Base-by-base conservation (phyloP, 2,888 invertebrate genomes). In the Meganola albula region DNA sequence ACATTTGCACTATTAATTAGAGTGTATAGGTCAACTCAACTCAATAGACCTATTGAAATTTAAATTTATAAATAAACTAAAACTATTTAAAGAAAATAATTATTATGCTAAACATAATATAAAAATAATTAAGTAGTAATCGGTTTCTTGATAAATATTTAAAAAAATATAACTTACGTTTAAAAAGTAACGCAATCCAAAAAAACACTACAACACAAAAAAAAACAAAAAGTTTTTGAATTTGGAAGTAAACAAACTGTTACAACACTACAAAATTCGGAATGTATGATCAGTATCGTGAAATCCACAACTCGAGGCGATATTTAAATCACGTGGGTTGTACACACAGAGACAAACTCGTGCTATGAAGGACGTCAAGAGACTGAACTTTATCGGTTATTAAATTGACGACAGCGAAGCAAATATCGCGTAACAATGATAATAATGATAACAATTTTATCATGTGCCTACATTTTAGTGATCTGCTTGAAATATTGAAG, bases 171-270 rank as follows among this genome's bases (percentile, higher is more conserved):
- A n/a, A n/a, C n/a, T n/a, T n/a, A n/a, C n/a, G n/a, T n/a, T n/a
- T n/a, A n/a, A n/a, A n/a, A n/a, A n/a, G n/a, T 11, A 6, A 5
- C 12, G n/a, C 10, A 10, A 0, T 35, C 40, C 5, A 8, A 32
- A 10, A 10, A 29, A 11, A 44, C 31, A 20, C 5, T 41, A 40
- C 40, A 32, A 30, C 30, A 44, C 44, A 27, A 20, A 31, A 27
- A 27, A 4, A 2, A 31, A 45, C 40, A 13, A 2, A 3, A 8
- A 30, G 6, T 31, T 35, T 37, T 44, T 8, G 8, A 27, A 27
- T 24, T 32, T 36, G 4, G 24, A 31, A 32, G 41, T 40, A 45
- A 45, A 44, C 46, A 45, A 44, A 40, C 32, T 23, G 4, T 13
- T 34, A 21, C 36, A 16, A 47, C 14, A 32, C 45, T 18, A 25